Conservation (phyloP, 2,888 invertebrate species). For the Acanthosepion lycidas region DNA sequence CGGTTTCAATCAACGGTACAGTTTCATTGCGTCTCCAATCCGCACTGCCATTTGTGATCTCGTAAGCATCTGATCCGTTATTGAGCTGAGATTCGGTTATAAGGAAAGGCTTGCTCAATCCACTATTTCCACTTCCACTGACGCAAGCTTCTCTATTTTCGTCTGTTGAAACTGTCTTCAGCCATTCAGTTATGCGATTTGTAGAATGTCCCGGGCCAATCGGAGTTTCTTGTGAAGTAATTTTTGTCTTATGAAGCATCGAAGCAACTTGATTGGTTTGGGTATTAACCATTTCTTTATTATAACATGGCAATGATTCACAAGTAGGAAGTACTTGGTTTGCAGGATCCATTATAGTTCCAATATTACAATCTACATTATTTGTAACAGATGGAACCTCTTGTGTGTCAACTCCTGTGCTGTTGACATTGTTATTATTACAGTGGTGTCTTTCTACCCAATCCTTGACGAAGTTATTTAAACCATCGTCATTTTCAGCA, state of each 20-base stretch:
- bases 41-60: not conserved
- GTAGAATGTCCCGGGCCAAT: conserved; percentile 57
- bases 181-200: conserved; percentile 72
- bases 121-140: not conserved
- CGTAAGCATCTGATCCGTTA: not conserved
- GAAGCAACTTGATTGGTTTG: no score
- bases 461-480: conserved; percentile 67
- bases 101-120: not conserved
- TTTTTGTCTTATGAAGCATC: no score
- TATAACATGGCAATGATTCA: conserved; percentile 54
- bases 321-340: conserved; percentile 56
- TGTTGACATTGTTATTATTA: conserved; percentile 48
- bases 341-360: conserved; percentile 55
- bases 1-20: conserved; percentile 48
- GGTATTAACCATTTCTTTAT: conserved; percentile 48
- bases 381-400: conserved; percentile 61
- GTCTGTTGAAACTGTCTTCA: conserved; percentile 68
- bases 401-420: conserved; percentile 53
- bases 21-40: conserved; percentile 40
- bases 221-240: no score
- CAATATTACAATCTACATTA: conserved; percentile 48
- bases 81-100: not conserved
- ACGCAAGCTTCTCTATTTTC: conserved; percentile 52
- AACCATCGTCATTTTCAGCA: not conserved
- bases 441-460: conserved; percentile 70